phyloP scores from a whole-genome alignment of 2,797 vertebrate genomes.

The Rhodeus uyekii region DNA sequence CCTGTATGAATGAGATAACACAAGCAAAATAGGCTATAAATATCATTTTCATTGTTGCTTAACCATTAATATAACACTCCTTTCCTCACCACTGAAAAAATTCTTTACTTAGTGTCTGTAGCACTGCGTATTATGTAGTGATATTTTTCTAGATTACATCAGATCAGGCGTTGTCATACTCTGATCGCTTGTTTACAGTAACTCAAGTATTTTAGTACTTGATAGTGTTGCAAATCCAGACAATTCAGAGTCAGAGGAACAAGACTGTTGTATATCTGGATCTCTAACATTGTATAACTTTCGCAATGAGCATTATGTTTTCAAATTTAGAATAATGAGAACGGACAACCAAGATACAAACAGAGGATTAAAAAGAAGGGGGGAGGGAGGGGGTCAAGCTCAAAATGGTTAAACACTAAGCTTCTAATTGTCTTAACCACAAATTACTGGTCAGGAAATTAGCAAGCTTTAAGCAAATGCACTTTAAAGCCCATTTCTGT shows the following conservation, averaged over 20 bases:
- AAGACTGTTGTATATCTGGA: background rate
- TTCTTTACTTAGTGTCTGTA: slow-evolving; percentile 1
- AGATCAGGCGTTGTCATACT: background rate
- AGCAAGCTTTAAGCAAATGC: background rate
- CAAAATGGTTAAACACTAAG: background rate
- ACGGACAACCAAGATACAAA: background rate
- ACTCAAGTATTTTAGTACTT: background rate
- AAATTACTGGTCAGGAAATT: too few relatives aligned
- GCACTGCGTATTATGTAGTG: background rate
- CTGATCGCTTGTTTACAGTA: background rate
- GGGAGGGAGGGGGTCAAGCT: too few relatives aligned
- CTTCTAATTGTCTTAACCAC: background rate
- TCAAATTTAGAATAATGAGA: background rate
- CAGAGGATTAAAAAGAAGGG: background rate
- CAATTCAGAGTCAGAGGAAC: background rate
- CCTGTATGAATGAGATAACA: background rate
- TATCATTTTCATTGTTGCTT: background rate
- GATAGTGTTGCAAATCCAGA: background rate
- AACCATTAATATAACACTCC: background rate
- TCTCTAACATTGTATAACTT: background rate
- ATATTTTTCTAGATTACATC: background rate
- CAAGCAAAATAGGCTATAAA: background rate
- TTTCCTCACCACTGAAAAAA: background rate
- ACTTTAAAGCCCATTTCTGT: background rate
- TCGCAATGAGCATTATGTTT: background rate